Conservation (phyloP, 2,113 vertebrate species). For the Antechinus stuartii region DNA sequence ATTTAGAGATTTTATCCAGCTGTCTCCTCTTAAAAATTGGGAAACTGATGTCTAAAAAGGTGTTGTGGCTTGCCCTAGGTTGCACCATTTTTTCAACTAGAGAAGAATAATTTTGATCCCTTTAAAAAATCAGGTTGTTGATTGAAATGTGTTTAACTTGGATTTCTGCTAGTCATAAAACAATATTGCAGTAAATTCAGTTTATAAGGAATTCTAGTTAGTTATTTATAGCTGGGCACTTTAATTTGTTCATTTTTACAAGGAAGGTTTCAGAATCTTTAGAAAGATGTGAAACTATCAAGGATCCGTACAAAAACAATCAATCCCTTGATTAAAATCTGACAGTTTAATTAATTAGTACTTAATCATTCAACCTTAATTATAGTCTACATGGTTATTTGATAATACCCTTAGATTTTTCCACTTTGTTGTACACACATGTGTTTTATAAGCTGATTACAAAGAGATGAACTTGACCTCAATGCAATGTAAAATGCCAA, state of each 20-base stretch:
- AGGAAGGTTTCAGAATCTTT: constrained; percentile 47
- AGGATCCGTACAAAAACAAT: constrained; percentile 64
- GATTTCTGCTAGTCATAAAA: background rate
- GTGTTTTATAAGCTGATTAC: constrained; percentile 69
- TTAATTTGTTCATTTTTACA: constrained; percentile 48
- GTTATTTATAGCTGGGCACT: background rate
- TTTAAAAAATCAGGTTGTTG: background rate
- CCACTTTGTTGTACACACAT: constrained; percentile 37
- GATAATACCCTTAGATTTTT: constrained; percentile 72
- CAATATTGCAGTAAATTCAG: background rate
- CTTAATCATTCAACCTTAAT: constrained; percentile 75
- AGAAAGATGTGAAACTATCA: background rate
- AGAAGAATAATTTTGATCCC: background rate
- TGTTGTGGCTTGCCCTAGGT: background rate
- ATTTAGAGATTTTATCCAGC: background rate
- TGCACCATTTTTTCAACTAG: background rate
- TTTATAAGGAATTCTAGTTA: background rate
- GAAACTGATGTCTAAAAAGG: background rate
- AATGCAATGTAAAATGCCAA: background rate
- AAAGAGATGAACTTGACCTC: constrained; percentile 63
- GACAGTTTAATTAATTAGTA: constrained; percentile 79
- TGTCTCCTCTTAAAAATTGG: background rate
- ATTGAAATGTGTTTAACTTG: background rate
- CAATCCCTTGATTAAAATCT: constrained; percentile 80
- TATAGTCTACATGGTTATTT: constrained; percentile 66